A percentile compares a stretch with the other conserved stretches of the same genome.
phyloP scores from a whole-genome alignment of 2,797 vertebrate genomes.

The Danio jaintianensis region DNA sequence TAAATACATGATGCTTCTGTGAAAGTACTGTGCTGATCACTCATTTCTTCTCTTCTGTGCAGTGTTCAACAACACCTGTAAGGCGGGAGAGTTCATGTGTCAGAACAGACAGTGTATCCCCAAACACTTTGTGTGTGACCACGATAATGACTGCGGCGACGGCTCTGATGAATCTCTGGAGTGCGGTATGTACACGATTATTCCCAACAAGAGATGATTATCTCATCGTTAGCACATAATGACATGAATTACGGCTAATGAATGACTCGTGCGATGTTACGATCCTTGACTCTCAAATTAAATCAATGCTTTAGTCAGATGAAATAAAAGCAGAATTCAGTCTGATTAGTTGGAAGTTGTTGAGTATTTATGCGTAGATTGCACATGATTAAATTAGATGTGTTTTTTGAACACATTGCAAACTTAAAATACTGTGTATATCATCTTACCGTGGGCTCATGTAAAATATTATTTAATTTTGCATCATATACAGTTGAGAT shows the following conservation, averaged over 20 bases:
- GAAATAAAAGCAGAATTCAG: neutral
- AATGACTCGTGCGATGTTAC: neutral
- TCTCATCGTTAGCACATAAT: neutral
- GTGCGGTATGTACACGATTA: constrained; percentile 80
- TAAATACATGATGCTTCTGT: neutral
- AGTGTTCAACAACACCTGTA: constrained; percentile 94
- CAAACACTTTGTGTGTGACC: constrained; percentile 93
- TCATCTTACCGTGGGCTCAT: too few species aligned
- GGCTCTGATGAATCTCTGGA: constrained; percentile 92
- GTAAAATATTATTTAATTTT: too few species aligned
- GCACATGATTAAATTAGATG: neutral
- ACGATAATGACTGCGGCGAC: constrained; percentile 94
- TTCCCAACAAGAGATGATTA: neutral
- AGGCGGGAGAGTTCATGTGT: constrained; percentile 91
- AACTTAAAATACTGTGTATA: too few species aligned
- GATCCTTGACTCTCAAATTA: neutral
- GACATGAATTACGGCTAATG: neutral
- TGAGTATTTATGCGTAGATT: too few species aligned
- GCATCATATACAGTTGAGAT: too few species aligned
- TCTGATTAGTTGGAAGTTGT: too few species aligned
- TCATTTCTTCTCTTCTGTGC: constrained; percentile 52
- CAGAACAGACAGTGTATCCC: constrained; percentile 91
- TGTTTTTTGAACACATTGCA: too few species aligned
- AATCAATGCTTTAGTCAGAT: neutral
- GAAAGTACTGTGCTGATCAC: neutral